A percentile compares a stretch with the other conserved stretches of the same genome.
These are phyloP conservation scores for Rhodophaea formosa DNA, from an alignment of 2,888 invertebrate species.

Conservation along the genomic window DNA sequence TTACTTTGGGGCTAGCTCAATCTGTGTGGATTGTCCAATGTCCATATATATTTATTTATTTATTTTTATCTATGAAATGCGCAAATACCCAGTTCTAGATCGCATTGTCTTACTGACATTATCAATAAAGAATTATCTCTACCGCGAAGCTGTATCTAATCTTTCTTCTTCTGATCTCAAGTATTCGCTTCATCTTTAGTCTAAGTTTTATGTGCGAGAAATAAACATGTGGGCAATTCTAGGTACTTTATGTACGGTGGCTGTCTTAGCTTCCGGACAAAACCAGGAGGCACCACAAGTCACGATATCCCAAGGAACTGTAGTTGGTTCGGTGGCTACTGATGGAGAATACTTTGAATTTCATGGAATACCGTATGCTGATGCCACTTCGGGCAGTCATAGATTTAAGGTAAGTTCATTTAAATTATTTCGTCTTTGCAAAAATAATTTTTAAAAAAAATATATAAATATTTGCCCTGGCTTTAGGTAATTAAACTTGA, in stretches of 20 bases:
- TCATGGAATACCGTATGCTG: slow-evolving; percentile 69
- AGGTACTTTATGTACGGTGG: slow-evolving; percentile 31
- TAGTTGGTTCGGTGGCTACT: slow-evolving; percentile 46
- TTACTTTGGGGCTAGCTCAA: too few species aligned
- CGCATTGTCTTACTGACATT: not conserved
- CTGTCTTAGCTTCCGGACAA: slow-evolving; percentile 34
- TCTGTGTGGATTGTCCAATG: too few species aligned
- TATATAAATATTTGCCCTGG: too few species aligned
- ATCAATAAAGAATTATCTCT: not conserved
- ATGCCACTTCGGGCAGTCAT: slow-evolving; percentile 59
- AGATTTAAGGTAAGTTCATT: slow-evolving; percentile 59
- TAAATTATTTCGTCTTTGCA: slow-evolving; percentile 13
- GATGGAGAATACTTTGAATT: slow-evolving; percentile 54
- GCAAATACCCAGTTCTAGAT: not conserved
- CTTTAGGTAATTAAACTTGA: too few species aligned
- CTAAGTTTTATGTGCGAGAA: slow-evolving; percentile 26
- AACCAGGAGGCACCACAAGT: slow-evolving; percentile 35
- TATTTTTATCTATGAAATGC: not conserved
- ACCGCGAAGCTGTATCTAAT: not conserved
- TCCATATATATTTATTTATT: too few species aligned
- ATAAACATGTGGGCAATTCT: slow-evolving; percentile 45
- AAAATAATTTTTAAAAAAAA: too few species aligned
- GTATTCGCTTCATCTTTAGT: slow-evolving; percentile 33
- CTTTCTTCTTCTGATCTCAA: not conserved
- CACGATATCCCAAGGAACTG: slow-evolving; percentile 51